A percentile compares a stretch with the other conserved stretches of the same genome.
Evolutionary conservation across 2,113 vertebrate genomes (phyloP).

Genomic region (Danionella cerebrum): DNA sequence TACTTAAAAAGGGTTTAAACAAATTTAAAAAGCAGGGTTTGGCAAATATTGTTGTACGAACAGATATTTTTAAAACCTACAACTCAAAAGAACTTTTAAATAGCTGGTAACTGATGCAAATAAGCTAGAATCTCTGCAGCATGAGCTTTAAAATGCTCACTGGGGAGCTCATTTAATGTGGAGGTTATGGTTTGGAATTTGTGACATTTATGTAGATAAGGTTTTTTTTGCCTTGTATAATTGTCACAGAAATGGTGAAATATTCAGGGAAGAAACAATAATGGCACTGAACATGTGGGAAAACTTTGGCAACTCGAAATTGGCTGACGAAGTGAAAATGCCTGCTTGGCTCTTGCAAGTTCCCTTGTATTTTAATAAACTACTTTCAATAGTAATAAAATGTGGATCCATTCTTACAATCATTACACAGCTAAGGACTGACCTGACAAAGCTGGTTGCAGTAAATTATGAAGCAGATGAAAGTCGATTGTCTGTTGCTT

Average conservation of each 20-base stretch:
- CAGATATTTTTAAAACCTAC: no score
- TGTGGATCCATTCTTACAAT: no score
- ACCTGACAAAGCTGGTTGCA: slow-evolving; percentile 19
- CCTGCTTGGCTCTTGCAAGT: background rate
- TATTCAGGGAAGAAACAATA: background rate
- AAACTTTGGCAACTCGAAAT: background rate
- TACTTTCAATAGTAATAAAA: no score
- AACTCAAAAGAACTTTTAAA: no score
- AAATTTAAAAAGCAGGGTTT: no score
- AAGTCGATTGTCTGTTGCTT: slow-evolving; percentile 30
- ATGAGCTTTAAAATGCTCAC: background rate
- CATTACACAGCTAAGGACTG: slow-evolving; percentile 7
- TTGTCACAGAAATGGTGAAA: background rate
- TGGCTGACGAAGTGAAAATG: background rate
- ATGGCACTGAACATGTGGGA: background rate
- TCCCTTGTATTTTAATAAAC: background rate
- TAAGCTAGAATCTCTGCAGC: background rate
- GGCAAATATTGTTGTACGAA: no score
- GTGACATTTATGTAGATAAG: background rate
- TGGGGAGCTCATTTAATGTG: background rate
- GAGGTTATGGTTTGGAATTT: background rate
- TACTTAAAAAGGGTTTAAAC: no score
- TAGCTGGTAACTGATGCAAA: no score
- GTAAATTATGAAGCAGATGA: slow-evolving; percentile 40
- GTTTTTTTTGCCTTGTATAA: background rate